Evolutionary conservation across 2,113 vertebrate species (phyloP).

Genomic region (Oreochromis aureus): DNA sequence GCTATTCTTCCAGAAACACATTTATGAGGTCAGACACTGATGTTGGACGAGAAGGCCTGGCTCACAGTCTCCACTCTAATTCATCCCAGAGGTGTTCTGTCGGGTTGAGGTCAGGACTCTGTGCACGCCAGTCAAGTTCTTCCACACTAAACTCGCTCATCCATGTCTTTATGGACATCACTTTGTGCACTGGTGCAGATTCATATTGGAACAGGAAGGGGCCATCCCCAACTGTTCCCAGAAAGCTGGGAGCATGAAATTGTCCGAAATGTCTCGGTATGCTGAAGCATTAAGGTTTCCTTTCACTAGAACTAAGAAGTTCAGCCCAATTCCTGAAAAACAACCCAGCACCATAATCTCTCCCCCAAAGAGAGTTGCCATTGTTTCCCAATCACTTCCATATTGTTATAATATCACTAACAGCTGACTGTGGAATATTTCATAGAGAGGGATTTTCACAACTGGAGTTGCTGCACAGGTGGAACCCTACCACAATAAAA

Average conservation of each 20-base stretch:
- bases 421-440: background rate
- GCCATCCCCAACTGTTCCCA: background rate
- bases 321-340: background rate
- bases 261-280: background rate
- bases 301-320: background rate
- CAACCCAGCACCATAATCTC: background rate
- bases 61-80: background rate
- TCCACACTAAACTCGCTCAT: background rate
- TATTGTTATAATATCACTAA: background rate
- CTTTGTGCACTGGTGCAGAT: background rate
- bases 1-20: background rate
- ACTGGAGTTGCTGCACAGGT: background rate
- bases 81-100: background rate
- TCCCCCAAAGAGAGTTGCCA: background rate
- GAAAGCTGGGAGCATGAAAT: background rate
- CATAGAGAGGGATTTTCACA: background rate
- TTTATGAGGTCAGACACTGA: background rate
- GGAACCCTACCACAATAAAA: background rate
- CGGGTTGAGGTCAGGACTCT: background rate
- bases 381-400: background rate
- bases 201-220: background rate
- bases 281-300: background rate
- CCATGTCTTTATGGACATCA: background rate
- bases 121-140: background rate
- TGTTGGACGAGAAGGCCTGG: background rate